Evolutionary conservation across 2,113 vertebrate species (phyloP).

Genomic region (Chaetura pelagica): DNA sequence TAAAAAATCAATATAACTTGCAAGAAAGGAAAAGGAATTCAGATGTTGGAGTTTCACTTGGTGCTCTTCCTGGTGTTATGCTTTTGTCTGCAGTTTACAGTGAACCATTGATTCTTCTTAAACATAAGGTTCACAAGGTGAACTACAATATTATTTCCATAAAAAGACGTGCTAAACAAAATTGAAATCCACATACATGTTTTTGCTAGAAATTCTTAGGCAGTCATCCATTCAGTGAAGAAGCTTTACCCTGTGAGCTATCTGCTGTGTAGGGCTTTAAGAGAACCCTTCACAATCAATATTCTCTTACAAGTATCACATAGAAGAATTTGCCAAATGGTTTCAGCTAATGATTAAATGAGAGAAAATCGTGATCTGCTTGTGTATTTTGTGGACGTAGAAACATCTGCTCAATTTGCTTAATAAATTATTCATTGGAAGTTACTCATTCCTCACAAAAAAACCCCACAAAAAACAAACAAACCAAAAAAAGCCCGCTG

Average conservation of each 20-base stretch:
- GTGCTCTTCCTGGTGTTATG: neutral
- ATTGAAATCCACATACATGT: neutral
- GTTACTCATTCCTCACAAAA: slow-evolving; percentile 6
- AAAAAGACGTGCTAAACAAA: neutral
- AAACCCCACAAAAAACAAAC: too few relatives aligned
- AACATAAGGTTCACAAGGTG: neutral
- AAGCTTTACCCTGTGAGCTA: neutral
- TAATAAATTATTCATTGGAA: slow-evolving; percentile 37
- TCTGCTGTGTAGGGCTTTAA: neutral
- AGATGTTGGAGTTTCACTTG: neutral
- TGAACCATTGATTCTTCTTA: neutral
- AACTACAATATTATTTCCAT: neutral
- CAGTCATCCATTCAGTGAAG: neutral
- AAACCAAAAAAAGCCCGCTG: too few relatives aligned
- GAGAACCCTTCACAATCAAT: neutral
- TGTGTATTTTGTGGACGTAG: neutral
- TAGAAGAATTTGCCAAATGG: neutral
- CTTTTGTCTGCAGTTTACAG: neutral
- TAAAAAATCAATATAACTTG: neutral
- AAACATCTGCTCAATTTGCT: slow-evolving; percentile 1
- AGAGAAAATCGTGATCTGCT: neutral
- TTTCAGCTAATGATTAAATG: slow-evolving; percentile 6
- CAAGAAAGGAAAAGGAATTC: neutral
- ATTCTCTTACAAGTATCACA: neutral
- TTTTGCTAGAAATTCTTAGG: neutral